phyloP scores from a whole-genome alignment of 2,113 vertebrate species.

The Indri indri region DNA sequence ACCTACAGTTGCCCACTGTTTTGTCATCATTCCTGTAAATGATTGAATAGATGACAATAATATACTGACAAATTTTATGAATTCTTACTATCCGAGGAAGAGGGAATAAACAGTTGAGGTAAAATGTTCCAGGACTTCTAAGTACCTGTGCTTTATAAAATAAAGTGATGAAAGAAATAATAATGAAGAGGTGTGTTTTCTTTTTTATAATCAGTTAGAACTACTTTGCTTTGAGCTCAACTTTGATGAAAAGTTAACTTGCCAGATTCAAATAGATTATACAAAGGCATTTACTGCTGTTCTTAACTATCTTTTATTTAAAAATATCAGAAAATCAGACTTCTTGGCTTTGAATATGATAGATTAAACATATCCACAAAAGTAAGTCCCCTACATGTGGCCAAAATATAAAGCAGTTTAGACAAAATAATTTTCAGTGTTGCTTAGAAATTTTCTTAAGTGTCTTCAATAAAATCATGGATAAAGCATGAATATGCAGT shows the following conservation, averaged over 20 bases:
- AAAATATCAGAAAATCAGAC: background rate
- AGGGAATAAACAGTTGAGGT: background rate
- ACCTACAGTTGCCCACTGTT: background rate
- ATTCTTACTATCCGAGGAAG: background rate
- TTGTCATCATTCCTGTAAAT: background rate
- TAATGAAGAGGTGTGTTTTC: background rate
- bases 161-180: background rate
- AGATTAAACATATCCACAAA: background rate
- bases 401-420: background rate
- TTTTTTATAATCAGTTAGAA: conserved; percentile 14
- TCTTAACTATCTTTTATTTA: background rate
- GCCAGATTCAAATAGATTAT: background rate
- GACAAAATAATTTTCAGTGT: background rate
- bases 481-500: background rate
- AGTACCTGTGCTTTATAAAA: conserved; percentile 23
- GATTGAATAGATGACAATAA: background rate
- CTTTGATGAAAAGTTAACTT: background rate
- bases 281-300: background rate
- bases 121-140: background rate
- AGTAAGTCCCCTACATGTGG: background rate
- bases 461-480: background rate
- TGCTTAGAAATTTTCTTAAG: conserved; percentile 10
- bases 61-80: background rate
- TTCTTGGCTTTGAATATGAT: background rate
- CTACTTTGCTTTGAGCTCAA: background rate